Conservation (phyloP, 2,888 invertebrate species). For the Morpho helenor region DNA sequence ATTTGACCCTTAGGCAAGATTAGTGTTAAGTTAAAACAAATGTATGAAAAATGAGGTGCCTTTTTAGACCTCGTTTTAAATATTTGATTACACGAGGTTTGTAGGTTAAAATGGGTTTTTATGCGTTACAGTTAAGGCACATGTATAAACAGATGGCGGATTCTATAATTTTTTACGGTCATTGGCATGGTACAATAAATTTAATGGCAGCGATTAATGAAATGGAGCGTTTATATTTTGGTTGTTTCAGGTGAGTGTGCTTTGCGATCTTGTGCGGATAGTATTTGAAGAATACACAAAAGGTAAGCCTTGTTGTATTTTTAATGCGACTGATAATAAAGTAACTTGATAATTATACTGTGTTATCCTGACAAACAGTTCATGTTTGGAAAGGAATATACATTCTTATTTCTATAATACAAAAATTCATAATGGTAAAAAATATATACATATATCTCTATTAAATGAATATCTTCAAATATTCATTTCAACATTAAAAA, state of each 20-base stretch:
- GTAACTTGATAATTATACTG: too few relatives aligned
- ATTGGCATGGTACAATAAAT: slow-evolving; percentile 34
- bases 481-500: too few relatives aligned
- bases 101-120: slow-evolving; percentile 24
- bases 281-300: not conserved
- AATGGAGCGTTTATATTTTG: slow-evolving; percentile 27
- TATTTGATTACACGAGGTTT: slow-evolving; percentile 21
- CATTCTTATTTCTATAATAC: too few relatives aligned
- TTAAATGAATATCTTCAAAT: too few relatives aligned
- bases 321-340: too few relatives aligned
- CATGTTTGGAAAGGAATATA: too few relatives aligned
- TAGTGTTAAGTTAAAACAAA: not conserved
- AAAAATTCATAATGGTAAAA: too few relatives aligned
- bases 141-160: slow-evolving; percentile 53
- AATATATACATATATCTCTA: too few relatives aligned
- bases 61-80: slow-evolving; percentile 6
- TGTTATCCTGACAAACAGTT: too few relatives aligned
- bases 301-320: slow-evolving; percentile 7
- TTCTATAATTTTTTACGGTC: slow-evolving; percentile 40
- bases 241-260: slow-evolving; percentile 67
- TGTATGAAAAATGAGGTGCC: slow-evolving; percentile 1
- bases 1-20: too few relatives aligned
- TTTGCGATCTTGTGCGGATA: slow-evolving; percentile 11
- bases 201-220: slow-evolving; percentile 33
- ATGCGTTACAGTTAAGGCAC: slow-evolving; percentile 27